Evolutionary conservation across 2,113 vertebrate species (phyloP).

Genomic region (Smithornis capensis): DNA sequence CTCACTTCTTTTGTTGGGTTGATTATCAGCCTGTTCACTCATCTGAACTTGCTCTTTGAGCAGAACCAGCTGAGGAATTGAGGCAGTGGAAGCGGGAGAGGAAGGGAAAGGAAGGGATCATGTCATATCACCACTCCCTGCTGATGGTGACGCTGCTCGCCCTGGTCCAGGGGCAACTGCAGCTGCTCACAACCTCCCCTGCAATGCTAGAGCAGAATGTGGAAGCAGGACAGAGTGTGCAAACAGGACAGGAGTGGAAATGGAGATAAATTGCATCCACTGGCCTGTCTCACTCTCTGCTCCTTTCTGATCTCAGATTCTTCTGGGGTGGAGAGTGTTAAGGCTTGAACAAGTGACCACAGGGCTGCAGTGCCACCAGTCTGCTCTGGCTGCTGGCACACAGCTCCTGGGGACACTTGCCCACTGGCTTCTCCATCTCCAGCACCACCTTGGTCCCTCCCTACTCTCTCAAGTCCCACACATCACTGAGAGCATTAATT

Average conservation of each 20-base stretch:
- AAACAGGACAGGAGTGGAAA: neutral
- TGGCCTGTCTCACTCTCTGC: neutral
- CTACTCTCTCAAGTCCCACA: neutral
- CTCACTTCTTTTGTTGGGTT: neutral
- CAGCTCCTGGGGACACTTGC: neutral
- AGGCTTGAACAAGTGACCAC: neutral
- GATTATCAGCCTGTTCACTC: neutral
- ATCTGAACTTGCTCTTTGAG: neutral
- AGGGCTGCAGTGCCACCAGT: neutral
- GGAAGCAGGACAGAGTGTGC: neutral
- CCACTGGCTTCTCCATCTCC: neutral
- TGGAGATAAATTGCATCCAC: neutral
- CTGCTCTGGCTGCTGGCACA: neutral
- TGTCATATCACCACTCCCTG: no score
- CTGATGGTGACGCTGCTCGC: no score
- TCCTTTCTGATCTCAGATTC: neutral
- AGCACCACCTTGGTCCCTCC: neutral
- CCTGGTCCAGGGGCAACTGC: neutral
- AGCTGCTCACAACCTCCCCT: neutral
- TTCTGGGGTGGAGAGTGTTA: neutral
- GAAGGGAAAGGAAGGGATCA: neutral
- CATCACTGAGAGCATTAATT: no score
- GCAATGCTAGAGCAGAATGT: neutral
- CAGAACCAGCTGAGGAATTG: neutral
- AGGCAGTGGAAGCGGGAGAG: neutral